Evolutionary conservation across 2,797 vertebrate species (phyloP), one percentile per base, ranked within the genome.

Genomic region (Parauchenoglanis punctatus): DNA sequence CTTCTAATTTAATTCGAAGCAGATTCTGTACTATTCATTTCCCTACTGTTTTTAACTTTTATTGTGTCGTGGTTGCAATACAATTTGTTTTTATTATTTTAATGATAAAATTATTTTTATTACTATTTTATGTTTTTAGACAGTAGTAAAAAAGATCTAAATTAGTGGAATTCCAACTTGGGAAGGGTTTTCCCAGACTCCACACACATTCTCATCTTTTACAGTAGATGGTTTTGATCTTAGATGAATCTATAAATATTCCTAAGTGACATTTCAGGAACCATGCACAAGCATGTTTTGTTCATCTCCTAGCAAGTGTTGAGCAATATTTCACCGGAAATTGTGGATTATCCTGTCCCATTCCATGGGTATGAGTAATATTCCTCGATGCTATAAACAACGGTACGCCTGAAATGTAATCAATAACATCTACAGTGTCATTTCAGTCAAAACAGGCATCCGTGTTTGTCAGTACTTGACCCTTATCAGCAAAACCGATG

Each of bases 211-310:
- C 3, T 18, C 8, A 73, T 23, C 68, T 40, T 46, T 44, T 44
- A 44, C 7, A 73, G 8, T 75, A 75, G 11, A 13, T 49, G 23
- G 49, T 20, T 6, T 72, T 23, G 35, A 20, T 44, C 17, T 13
- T 65, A 65, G 28, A 49, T n/a, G 44, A 49, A 25, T 73, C 40
- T 73, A 2, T 23, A 2, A 13, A 5, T 15, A 25, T 49, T n/a
- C 46, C 72, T 17, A 0, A 40, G 31, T 0, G 44, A 67, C 17
- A 4, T 18, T 54, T 23, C 17, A 68, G 2, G 65, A 52, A 10
- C 65, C 31, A 8, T 49, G 40, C 61, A n/a, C 7, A 8, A 73
- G 87, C 44, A 86, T 87, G 70, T 89, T 76, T 85, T 94, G 94
- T 40, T 40, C 40, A 40, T 92, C 94, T 52, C 44, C 52, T 12